These are phyloP conservation scores for Trichopoda pennipes DNA, from an alignment of 2,888 invertebrate species.

Conservation along the genomic window DNA sequence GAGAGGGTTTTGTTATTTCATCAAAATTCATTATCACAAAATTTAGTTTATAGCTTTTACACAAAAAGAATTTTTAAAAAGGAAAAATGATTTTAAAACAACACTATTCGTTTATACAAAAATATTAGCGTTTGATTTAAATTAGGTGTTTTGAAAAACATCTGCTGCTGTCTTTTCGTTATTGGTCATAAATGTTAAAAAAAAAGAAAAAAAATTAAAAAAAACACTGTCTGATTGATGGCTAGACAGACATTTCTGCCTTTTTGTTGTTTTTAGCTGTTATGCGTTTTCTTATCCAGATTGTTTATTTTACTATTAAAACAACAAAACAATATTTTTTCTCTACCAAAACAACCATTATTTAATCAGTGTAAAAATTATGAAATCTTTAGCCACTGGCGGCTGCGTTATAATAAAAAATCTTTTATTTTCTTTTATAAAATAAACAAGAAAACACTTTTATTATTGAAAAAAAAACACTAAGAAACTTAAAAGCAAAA, in stretches of 20 bases:
- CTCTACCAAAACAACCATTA: neutral
- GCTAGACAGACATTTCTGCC: conserved; percentile 28
- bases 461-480: neutral
- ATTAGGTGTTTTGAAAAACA: conserved; percentile 57
- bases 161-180: conserved; percentile 40
- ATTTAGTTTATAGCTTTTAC: conserved; percentile 24
- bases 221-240: conserved; percentile 44
- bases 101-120: too few species aligned
- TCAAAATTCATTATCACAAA: conserved; percentile 46
- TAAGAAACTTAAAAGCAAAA: too few species aligned
- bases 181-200: conserved; percentile 45
- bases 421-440: conserved; percentile 1
- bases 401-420: conserved; percentile 42
- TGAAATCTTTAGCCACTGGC: conserved; percentile 43
- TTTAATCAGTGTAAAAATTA: neutral
- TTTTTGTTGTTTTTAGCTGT: conserved; percentile 27
- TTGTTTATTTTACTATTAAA: conserved; percentile 12
- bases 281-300: conserved; percentile 19
- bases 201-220: conserved; percentile 33
- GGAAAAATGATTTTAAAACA: conserved; percentile 15
- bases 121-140: conserved; percentile 27
- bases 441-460: neutral
- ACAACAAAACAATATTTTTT: neutral
- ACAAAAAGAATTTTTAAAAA: neutral
- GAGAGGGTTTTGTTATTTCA: conserved; percentile 10